Conservation (phyloP, 2,797 vertebrate genomes). For the Euphonia xanthogaster region DNA sequence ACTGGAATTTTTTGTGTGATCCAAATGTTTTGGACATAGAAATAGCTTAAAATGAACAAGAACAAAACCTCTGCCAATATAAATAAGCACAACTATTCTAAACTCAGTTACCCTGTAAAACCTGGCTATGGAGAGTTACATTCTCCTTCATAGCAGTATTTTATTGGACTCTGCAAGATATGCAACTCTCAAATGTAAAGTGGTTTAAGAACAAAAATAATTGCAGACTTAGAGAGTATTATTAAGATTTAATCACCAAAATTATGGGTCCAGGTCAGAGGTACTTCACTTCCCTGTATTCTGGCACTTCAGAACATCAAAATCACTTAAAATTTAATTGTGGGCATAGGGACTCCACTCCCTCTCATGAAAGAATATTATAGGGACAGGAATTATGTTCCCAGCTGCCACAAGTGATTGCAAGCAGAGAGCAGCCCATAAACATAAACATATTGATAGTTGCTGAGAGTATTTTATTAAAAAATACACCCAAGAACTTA, state of each 20-base stretch:
- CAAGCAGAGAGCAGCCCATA: not conserved
- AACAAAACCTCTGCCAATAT: not conserved
- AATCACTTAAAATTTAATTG: not conserved
- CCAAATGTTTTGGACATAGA: not conserved
- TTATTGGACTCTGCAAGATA: not conserved
- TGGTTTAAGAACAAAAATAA: not conserved
- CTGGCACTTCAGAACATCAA: not conserved
- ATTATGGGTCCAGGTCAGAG: not conserved
- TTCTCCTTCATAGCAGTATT: not conserved
- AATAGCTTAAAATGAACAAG: not conserved
- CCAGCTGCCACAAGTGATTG: not conserved
- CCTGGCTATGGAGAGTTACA: not conserved
- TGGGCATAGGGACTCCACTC: not conserved
- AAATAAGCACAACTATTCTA: not conserved
- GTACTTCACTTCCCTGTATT: not conserved
- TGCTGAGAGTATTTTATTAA: not conserved
- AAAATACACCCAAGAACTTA: not conserved
- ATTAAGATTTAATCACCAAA: not conserved
- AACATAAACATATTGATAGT: not conserved
- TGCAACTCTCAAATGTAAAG: not conserved
- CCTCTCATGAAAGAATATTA: not conserved
- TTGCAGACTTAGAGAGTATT: not conserved
- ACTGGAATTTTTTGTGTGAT: not conserved
- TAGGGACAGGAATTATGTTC: not conserved
- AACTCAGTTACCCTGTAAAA: not conserved